Base-by-base conservation (phyloP, 1,140 invertebrate genomes). In the Frieseomelitta varia region DNA sequence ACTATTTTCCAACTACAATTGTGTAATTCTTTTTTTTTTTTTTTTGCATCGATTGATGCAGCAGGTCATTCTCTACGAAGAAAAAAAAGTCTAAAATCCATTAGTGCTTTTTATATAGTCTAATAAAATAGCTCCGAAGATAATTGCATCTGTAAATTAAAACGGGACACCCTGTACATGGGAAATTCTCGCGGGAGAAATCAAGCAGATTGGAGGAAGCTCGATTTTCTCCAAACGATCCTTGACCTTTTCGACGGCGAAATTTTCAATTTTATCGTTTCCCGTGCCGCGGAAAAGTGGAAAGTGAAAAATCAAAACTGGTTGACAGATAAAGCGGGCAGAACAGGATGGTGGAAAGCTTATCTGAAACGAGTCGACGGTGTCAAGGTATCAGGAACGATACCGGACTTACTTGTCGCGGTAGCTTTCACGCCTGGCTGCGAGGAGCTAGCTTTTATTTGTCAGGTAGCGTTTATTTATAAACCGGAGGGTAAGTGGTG, bases 321-420 rank as follows among this genome's bases (percentile, higher is more conserved):
- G 34, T 15, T 14, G 30, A 12, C 24, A 17, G 67, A 82, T 82
- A 82, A 82, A 55, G 30, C 39, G 61, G 27, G 39, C 69, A 24
- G 65, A 58, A 61, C 53, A 55, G n/a, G n/a, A 69, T 3, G 19
- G 6, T 30, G 34, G 80, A 75, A 83, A 69, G 30, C 65, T 78
- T 47, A 55, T 56, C 21, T 68, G 51, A 34, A 77, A 83, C 81
- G 81, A 83, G 81, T 69, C 65, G 74, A 30, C 65, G 65, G 39
- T 83, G 81, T 83, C 81, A 83, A 83, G 81, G 81, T 83, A 58
- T 55, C 77, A 39, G 51, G 34, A 79, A 63, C 69, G 56, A 80
- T 72, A 72, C n/a, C 39, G 55, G 34, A 56, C 79, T 51, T 58
- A 56, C 79, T 51, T 58, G 27, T n/a, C 21, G 27, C 51, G 27